Conservation (phyloP, 92 coral and sea anemone species). For the Chrysogorgia sp. region DNA sequence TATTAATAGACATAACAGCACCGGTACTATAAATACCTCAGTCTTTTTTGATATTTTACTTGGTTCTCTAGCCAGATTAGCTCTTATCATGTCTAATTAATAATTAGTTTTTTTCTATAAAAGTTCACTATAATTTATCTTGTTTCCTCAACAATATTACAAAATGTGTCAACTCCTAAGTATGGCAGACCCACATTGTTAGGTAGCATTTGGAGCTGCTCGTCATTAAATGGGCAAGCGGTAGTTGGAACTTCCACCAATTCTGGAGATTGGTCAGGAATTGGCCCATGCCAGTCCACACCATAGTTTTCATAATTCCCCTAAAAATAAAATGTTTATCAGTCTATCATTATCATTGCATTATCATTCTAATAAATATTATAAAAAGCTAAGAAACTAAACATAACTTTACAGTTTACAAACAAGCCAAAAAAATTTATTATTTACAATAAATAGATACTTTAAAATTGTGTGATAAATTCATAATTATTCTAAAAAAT, state of each 20-base stretch:
- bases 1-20: no score
- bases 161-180: slow-evolving; percentile 54
- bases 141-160: background rate
- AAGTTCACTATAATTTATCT: background rate
- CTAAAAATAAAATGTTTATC: slow-evolving; percentile 27
- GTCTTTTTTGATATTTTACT: no score
- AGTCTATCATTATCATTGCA: slow-evolving; percentile 2
- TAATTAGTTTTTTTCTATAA: background rate
- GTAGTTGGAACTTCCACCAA: slow-evolving; percentile 67
- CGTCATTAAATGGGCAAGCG: slow-evolving; percentile 53
- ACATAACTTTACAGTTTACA: no score
- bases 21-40: no score
- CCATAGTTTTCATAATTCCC: slow-evolving; percentile 52
- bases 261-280: slow-evolving; percentile 60
- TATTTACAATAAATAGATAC: no score
- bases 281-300: slow-evolving; percentile 65
- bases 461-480: no score
- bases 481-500: no score
- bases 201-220: slow-evolving; percentile 44
- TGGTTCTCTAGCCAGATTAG: no score
- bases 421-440: no score
- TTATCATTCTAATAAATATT: background rate
- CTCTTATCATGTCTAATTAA: no score
- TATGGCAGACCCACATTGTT: slow-evolving; percentile 43
- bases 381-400: no score